phyloP scores from a whole-genome alignment of 2,113 vertebrate species.

The Glaucomys volans region DNA sequence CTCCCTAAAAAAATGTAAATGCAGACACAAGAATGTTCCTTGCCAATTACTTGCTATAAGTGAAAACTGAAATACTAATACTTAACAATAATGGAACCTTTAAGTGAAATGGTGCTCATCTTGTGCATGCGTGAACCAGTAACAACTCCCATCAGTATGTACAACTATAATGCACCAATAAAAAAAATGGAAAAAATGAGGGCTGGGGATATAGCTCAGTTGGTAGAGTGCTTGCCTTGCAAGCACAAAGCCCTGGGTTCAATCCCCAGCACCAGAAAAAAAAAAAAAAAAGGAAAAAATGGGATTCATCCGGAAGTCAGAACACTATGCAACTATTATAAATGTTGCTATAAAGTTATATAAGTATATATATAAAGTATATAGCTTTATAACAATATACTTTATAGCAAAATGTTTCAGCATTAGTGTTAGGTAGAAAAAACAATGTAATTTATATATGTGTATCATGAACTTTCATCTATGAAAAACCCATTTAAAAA shows the following conservation, averaged over 20 bases:
- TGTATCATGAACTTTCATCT: background rate
- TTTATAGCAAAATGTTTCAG: slow-evolving; percentile 55
- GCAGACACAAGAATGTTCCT: slow-evolving; percentile 2
- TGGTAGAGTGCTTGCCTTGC: too few relatives aligned
- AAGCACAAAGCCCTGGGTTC: too few relatives aligned
- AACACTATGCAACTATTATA: slow-evolving; percentile 51
- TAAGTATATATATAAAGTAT: too few relatives aligned
- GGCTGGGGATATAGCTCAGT: too few relatives aligned
- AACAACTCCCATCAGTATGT: too few relatives aligned
- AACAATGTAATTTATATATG: background rate
- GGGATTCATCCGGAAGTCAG: background rate
- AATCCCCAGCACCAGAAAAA: too few relatives aligned
- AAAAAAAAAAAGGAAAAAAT: background rate
- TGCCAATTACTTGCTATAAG: slow-evolving; percentile 28
- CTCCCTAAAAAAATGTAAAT: slow-evolving; percentile 1
- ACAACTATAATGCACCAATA: too few relatives aligned
- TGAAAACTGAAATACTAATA: slow-evolving; percentile 27
- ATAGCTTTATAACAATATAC: too few relatives aligned
- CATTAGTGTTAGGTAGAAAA: background rate
- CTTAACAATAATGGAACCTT: background rate
- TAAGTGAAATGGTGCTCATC: slow-evolving; percentile 36
- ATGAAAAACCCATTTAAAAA: slow-evolving; percentile 53
- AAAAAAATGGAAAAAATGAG: too few relatives aligned
- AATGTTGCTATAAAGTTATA: slow-evolving; percentile 50
- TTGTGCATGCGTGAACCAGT: too few relatives aligned